Percentiles rank a stretch among this genome's conserved stretches.
phyloP scores from a whole-genome alignment of 2,113 vertebrate species.

The Tragelaphus buxtoni region DNA sequence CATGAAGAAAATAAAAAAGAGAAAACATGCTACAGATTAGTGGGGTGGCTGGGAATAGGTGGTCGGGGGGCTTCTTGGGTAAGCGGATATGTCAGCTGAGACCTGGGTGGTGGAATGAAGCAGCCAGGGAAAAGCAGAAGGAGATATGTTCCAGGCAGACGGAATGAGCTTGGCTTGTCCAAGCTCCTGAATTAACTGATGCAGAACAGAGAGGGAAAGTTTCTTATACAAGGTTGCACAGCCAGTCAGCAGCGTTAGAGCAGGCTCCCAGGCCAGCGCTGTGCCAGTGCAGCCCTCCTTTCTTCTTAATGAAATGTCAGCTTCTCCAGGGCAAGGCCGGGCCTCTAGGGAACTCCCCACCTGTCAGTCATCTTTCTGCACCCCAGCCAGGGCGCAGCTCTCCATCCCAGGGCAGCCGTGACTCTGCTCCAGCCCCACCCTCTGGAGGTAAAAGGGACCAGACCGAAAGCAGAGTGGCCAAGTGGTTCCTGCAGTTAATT shows the following conservation, averaged over 20 bases:
- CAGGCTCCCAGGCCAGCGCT: background rate
- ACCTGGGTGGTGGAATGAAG: background rate
- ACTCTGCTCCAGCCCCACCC: background rate
- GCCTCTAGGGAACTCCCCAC: background rate
- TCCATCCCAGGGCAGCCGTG: background rate
- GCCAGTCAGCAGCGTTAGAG: background rate
- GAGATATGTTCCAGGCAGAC: background rate
- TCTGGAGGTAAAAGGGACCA: background rate
- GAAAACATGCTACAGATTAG: background rate
- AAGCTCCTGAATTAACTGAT: background rate
- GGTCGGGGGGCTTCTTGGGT: background rate
- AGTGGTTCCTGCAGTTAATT: slow-evolving; percentile 54
- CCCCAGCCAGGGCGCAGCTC: background rate
- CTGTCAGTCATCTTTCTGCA: background rate
- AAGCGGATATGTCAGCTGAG: background rate
- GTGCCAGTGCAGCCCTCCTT: background rate
- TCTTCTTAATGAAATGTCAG: background rate
- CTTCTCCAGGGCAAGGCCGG: background rate
- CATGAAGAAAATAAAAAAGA: background rate
- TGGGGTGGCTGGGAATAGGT: too few species aligned
- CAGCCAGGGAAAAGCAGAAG: background rate
- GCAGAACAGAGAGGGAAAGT: background rate
- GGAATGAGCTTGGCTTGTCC: background rate
- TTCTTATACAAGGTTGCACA: background rate
- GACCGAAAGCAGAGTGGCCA: background rate